Evolutionary conservation across 1,140 invertebrate genomes (phyloP).

Genomic region (Steinernema khuongi): DNA sequence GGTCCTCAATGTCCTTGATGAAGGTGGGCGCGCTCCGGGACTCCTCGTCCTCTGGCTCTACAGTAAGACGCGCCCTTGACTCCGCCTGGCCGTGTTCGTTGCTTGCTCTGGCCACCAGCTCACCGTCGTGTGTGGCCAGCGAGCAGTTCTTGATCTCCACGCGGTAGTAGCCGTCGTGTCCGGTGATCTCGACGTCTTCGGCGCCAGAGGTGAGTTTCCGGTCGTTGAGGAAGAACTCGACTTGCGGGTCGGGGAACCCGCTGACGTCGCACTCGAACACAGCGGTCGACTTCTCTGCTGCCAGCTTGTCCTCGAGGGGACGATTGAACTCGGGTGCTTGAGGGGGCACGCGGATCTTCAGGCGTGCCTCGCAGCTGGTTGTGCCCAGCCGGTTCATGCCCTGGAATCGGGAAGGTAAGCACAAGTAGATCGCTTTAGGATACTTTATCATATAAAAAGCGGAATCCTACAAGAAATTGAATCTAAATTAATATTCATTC

Average conservation of each 20-base stretch:
- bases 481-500: no score
- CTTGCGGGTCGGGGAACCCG: slow-evolving; percentile 59
- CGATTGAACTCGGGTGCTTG: slow-evolving; percentile 50
- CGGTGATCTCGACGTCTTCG: slow-evolving; percentile 51
- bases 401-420: slow-evolving; percentile 25
- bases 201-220: slow-evolving; percentile 29
- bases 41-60: slow-evolving; percentile 54
- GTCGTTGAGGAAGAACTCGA: slow-evolving; percentile 40
- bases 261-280: slow-evolving; percentile 56
- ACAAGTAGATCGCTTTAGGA: no score
- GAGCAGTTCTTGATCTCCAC: slow-evolving; percentile 43
- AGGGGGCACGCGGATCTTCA: slow-evolving; percentile 51
- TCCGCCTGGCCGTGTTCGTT: slow-evolving; percentile 55
- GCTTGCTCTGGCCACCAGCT: slow-evolving; percentile 46
- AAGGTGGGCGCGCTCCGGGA: slow-evolving; percentile 54
- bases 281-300: slow-evolving; percentile 45
- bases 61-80: slow-evolving; percentile 49
- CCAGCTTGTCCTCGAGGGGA: slow-evolving; percentile 51
- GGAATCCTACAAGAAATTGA: no score
- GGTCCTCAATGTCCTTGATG: slow-evolving; percentile 58
- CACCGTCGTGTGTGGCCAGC: slow-evolving; percentile 53
- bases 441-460: no score
- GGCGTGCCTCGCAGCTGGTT: slow-evolving; percentile 48
- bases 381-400: slow-evolving; percentile 51
- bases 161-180: slow-evolving; percentile 48